Percentiles rank a stretch among this genome's conserved stretches.
phyloP scores from a whole-genome alignment of 2,113 vertebrate genomes.

The Pelecanoides urinatrix region DNA sequence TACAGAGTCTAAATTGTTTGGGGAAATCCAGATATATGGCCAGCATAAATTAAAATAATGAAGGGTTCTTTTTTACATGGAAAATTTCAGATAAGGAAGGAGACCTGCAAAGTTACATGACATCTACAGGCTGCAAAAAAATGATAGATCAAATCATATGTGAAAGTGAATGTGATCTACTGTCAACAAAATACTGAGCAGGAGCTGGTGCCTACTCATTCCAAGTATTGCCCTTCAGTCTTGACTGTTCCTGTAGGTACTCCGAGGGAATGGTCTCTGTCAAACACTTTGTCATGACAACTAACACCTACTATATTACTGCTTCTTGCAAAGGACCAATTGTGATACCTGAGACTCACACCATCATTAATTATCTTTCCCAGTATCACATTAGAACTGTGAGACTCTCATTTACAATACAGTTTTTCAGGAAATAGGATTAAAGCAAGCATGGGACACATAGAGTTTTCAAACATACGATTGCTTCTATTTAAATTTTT shows the following conservation, averaged over 20 bases:
- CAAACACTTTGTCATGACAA: not conserved
- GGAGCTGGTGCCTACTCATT: not conserved
- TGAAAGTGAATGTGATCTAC: not conserved
- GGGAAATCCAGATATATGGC: not conserved
- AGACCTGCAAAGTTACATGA: not conserved
- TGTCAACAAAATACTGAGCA: not conserved
- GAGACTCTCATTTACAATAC: not conserved
- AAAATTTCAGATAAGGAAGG: not conserved
- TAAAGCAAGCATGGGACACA: not conserved
- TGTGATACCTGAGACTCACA: not conserved
- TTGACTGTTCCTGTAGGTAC: not conserved
- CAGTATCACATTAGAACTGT: not conserved
- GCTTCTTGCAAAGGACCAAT: not conserved
- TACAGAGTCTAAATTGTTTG: not conserved
- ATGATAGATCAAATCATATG: not conserved
- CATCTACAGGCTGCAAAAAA: not conserved
- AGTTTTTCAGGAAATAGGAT: not conserved
- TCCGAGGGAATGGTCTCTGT: not conserved
- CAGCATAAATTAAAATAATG: not conserved
- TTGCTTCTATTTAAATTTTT: not conserved
- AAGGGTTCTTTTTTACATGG: not conserved
- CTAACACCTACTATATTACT: not conserved
- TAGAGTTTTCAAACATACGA: not conserved
- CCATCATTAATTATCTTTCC: not conserved
- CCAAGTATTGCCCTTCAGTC: not conserved